Percentiles rank a stretch among this genome's conserved stretches.
phyloP scores from a whole-genome alignment of 2,797 vertebrate genomes.

The Sebastolobus alascanus region DNA sequence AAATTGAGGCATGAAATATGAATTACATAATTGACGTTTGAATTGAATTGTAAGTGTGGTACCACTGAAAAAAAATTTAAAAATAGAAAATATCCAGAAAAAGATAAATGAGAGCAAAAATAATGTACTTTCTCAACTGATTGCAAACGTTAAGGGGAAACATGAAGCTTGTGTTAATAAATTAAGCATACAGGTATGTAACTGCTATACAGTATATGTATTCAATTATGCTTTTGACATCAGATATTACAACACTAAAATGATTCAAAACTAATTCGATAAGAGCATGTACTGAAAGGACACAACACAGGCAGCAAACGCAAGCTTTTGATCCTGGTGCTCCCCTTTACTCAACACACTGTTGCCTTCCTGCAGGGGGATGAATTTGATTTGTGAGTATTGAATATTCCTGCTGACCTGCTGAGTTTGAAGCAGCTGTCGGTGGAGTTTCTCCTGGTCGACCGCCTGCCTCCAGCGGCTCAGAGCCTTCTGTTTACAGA shows the following conservation, averaged over 20 bases:
- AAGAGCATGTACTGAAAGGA: neutral
- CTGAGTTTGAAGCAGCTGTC: constrained; percentile 77
- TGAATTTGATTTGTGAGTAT: neutral
- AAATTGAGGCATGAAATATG: neutral
- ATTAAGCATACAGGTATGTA: neutral
- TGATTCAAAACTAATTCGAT: neutral
- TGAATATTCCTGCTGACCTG: constrained; percentile 71
- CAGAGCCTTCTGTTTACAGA: constrained; percentile 80
- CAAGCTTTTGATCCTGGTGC: neutral
- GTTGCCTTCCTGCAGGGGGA: neutral
- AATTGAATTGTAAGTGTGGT: no score
- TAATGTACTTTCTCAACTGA: neutral
- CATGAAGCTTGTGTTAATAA: neutral
- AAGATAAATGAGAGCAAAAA: neutral
- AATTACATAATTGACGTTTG: neutral
- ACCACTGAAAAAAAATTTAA: neutral
- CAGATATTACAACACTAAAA: neutral
- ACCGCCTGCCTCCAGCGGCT: constrained; percentile 78
- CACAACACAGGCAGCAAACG: neutral
- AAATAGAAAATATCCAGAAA: neutral
- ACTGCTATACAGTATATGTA: neutral
- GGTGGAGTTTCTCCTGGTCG: constrained; percentile 71
- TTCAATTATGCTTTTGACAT: neutral
- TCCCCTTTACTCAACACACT: neutral
- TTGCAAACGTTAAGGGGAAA: neutral